Percentiles rank a stretch among this genome's conserved stretches.
These are phyloP conservation scores for Chaetodon auriga DNA, from an alignment of 2,113 vertebrate species.

Conservation along the genomic window DNA sequence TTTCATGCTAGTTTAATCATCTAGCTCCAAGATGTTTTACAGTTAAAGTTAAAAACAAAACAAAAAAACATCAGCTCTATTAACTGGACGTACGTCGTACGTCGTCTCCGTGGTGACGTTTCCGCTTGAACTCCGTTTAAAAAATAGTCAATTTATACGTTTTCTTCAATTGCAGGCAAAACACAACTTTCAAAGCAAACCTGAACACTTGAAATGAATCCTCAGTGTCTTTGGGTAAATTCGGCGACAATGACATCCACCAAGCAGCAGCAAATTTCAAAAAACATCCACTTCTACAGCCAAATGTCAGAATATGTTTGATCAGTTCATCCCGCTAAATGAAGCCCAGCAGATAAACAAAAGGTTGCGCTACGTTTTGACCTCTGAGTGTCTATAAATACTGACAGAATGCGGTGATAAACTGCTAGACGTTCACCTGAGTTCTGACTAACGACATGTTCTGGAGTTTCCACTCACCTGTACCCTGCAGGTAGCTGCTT, in stretches of 20 bases:
- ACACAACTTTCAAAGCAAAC: fast-evolving
- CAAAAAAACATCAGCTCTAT: neutral
- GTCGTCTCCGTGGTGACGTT: neutral
- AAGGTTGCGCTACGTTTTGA: fast-evolving
- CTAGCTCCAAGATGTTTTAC: neutral
- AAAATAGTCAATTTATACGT: neutral
- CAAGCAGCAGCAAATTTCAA: fast-evolving
- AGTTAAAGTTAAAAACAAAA: neutral
- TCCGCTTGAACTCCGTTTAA: neutral
- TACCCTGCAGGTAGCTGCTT: slow-evolving; percentile 38
- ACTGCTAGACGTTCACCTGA: neutral
- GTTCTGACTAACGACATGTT: no score
- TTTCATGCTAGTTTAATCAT: neutral
- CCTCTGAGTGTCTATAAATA: fast-evolving
- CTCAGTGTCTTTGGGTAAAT: neutral
- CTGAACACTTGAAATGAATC: neutral
- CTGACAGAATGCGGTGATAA: neutral
- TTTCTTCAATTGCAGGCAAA: neutral
- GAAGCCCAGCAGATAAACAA: neutral
- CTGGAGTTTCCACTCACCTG: slow-evolving; percentile 66
- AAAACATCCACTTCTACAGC: neutral
- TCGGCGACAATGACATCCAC: neutral
- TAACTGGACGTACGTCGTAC: neutral
- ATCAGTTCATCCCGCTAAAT: neutral
- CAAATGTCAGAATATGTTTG: neutral